phyloP scores from a whole-genome alignment of 1,140 invertebrate genomes.

The Vollenhovia emeryi region DNA sequence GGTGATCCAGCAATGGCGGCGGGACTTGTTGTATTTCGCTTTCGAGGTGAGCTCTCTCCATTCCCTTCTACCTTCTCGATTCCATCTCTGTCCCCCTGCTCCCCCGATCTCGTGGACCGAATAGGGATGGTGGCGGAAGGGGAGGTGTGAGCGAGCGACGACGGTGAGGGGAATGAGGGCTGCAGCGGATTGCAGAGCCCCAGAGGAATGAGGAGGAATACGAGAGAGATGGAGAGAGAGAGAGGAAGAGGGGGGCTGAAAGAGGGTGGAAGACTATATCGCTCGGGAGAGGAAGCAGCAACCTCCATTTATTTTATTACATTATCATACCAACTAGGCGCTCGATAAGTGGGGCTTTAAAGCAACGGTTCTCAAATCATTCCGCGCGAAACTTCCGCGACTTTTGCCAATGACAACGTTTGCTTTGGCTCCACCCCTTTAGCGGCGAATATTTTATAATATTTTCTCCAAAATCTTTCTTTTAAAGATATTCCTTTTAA shows the following conservation, averaged over 20 bases:
- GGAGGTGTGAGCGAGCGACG: constrained; percentile 43
- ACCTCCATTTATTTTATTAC: constrained; percentile 86
- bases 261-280: constrained; percentile 73
- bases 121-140: constrained; percentile 18
- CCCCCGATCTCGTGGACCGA: background rate
- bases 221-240: constrained; percentile 7
- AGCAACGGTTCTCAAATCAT: constrained; percentile 82
- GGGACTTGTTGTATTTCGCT: constrained; percentile 85
- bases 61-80: constrained; percentile 74
- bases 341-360: constrained; percentile 85
- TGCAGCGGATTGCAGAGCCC: background rate
- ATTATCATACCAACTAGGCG: constrained; percentile 85
- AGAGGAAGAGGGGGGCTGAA: constrained; percentile 35
- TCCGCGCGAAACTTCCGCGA: constrained; percentile 43
- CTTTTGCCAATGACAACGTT: constrained; percentile 25
- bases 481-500: constrained; percentile 8
- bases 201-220: constrained; percentile 34
- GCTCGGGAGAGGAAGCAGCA: constrained; percentile 70
- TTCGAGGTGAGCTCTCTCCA: constrained; percentile 70
- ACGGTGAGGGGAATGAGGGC: background rate
- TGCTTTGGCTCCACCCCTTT: background rate
- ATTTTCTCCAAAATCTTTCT: background rate
- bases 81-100: constrained; percentile 63
- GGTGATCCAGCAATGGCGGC: constrained; percentile 84
- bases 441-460: background rate